Conservation (phyloP, 2,888 invertebrate species). For the Terebella lapidaria region DNA sequence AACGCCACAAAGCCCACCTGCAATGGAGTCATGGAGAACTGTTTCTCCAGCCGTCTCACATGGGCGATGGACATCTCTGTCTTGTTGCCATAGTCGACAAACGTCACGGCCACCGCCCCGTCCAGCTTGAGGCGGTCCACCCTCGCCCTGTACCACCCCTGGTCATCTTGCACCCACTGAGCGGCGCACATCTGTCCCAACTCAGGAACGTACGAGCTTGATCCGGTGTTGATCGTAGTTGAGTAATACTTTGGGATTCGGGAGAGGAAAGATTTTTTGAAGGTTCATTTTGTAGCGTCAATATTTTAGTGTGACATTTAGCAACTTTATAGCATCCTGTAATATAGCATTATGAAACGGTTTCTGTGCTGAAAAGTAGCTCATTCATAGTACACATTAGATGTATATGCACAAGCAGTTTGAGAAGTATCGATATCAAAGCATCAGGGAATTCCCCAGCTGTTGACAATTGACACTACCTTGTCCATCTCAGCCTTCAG, state of each 20-base stretch:
- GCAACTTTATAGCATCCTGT: too few species aligned
- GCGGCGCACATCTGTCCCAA: slow-evolving; percentile 4
- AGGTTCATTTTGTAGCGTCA: too few species aligned
- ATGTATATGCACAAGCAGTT: too few species aligned
- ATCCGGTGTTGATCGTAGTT: neutral
- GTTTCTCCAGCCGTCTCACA: neutral
- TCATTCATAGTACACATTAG: too few species aligned
- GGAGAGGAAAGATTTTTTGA: too few species aligned
- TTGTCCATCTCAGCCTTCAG: too few species aligned
- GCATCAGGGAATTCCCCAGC: too few species aligned
- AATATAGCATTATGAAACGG: too few species aligned
- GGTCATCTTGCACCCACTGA: neutral
- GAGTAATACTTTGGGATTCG: slow-evolving; percentile 1
- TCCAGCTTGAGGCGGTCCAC: neutral
- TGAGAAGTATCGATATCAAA: too few species aligned
- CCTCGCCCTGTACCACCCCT: slow-evolving; percentile 2
- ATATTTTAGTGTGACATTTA: too few species aligned
- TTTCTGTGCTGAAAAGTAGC: too few species aligned
- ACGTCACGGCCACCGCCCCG: neutral
- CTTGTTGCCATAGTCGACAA: slow-evolving; percentile 5
- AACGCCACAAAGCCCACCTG: slow-evolving; percentile 4
- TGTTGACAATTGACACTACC: too few species aligned
- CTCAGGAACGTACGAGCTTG: neutral
- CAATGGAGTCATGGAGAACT: neutral
- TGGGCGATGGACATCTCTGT: neutral